These are phyloP conservation scores for Pomacea canaliculata DNA, from an alignment of 2,888 invertebrate genomes.

Conservation along the genomic window DNA sequence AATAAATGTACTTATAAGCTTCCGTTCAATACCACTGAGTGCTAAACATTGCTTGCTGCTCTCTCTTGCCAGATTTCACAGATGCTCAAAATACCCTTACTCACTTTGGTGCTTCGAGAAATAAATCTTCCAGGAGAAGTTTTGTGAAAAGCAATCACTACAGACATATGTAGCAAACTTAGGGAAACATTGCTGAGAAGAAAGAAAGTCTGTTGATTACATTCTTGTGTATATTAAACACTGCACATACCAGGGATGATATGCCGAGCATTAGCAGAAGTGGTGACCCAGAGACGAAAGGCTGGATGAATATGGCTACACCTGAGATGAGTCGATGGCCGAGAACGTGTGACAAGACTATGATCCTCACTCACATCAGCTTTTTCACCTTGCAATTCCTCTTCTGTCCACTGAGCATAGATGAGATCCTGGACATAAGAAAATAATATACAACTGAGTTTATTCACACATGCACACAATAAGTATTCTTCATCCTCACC, in stretches of 20 bases:
- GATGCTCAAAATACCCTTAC: no score
- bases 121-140: no score
- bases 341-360: constrained; percentile 48
- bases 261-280: constrained; percentile 51
- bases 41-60: no score
- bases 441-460: neutral
- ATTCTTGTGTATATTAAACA: neutral
- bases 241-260: constrained; percentile 58
- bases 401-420: constrained; percentile 38
- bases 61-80: no score
- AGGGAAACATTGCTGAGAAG: no score
- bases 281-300: constrained; percentile 66
- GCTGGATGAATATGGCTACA: constrained; percentile 43
- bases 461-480: neutral
- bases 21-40: no score
- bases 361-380: constrained; percentile 42
- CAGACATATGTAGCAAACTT: no score
- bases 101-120: no score
- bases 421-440: constrained; percentile 48
- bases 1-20: no score
- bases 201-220: no score
- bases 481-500: no score
- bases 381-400: constrained; percentile 41
- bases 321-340: constrained; percentile 32
- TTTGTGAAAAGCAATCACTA: no score